These are phyloP conservation scores for Scotopteryx bipunctaria DNA, from an alignment of 2,888 invertebrate genomes.

Conservation along the genomic window DNA sequence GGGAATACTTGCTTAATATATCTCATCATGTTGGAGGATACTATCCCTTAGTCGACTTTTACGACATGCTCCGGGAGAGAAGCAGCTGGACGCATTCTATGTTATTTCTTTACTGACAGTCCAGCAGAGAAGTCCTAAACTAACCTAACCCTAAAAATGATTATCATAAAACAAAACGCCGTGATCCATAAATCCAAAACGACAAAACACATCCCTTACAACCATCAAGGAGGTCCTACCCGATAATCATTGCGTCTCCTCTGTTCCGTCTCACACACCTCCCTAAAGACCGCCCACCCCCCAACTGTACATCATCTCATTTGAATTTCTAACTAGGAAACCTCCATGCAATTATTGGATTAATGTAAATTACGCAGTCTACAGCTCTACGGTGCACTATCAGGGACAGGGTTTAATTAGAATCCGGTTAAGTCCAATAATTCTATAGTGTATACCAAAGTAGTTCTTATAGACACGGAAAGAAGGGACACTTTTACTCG, in stretches of 20 bases:
- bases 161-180: too few relatives aligned
- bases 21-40: too few relatives aligned
- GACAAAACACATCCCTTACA: constrained; percentile 4
- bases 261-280: constrained; percentile 59
- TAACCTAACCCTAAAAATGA: constrained; percentile 7
- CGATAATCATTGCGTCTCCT: constrained; percentile 54
- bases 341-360: constrained; percentile 97
- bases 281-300: constrained; percentile 65
- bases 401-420: constrained; percentile 82
- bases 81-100: too few relatives aligned
- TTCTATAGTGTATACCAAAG: constrained; percentile 62
- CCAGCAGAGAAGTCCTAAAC: too few relatives aligned
- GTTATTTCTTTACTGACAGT: too few relatives aligned
- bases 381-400: constrained; percentile 83
- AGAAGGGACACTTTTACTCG: constrained; percentile 45
- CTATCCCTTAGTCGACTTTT: too few relatives aligned
- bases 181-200: too few relatives aligned
- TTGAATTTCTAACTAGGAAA: constrained; percentile 96
- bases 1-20: too few relatives aligned
- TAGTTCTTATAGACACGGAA: constrained; percentile 50
- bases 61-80: too few relatives aligned
- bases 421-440: constrained; percentile 80
- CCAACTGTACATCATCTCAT: constrained; percentile 90
- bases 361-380: constrained; percentile 95
- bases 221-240: constrained; percentile 19